Conservation (phyloP, 2,888 invertebrate species). For the Choreutis nemorana region DNA sequence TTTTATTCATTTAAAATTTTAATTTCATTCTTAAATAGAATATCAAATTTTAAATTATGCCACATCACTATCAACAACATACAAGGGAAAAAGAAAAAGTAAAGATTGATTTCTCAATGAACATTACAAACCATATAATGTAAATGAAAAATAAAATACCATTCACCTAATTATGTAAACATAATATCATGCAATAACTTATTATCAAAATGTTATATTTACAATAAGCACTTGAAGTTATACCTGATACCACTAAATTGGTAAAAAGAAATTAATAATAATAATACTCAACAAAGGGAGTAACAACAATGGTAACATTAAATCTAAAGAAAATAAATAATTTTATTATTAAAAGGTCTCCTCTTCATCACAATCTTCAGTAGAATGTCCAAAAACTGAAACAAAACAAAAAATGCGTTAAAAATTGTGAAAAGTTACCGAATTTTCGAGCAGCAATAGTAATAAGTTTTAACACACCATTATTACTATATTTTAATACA, state of each 20-base stretch:
- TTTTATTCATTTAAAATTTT: too few relatives aligned
- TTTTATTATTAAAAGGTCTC: constrained; percentile 74
- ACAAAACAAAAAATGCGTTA: constrained; percentile 29
- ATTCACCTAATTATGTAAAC: constrained; percentile 11
- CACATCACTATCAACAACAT: too few relatives aligned
- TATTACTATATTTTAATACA: too few relatives aligned
- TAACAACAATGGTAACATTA: constrained; percentile 59
- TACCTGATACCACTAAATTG: constrained; percentile 28
- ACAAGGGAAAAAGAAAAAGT: too few relatives aligned
- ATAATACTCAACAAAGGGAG: constrained; percentile 47
- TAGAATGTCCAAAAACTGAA: constrained; percentile 90
- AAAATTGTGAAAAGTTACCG: too few relatives aligned
- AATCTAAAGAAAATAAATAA: constrained; percentile 39
- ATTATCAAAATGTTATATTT: too few relatives aligned
- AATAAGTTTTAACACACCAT: too few relatives aligned
- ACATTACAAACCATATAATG: constrained; percentile 55
- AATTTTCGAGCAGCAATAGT: too few relatives aligned
- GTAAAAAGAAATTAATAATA: constrained; percentile 43
- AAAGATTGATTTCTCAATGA: constrained; percentile 34
- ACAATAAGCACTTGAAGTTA: too few relatives aligned
- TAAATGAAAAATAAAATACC: constrained; percentile 35
- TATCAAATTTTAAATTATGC: too few relatives aligned
- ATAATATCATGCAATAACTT: too few relatives aligned
- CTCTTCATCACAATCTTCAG: constrained; percentile 85
- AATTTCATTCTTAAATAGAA: too few relatives aligned